Percentiles rank a stretch among this genome's conserved stretches.
These are phyloP conservation scores for Python bivittatus DNA, from an alignment of 2,113 vertebrate genomes.

Conservation along the genomic window DNA sequence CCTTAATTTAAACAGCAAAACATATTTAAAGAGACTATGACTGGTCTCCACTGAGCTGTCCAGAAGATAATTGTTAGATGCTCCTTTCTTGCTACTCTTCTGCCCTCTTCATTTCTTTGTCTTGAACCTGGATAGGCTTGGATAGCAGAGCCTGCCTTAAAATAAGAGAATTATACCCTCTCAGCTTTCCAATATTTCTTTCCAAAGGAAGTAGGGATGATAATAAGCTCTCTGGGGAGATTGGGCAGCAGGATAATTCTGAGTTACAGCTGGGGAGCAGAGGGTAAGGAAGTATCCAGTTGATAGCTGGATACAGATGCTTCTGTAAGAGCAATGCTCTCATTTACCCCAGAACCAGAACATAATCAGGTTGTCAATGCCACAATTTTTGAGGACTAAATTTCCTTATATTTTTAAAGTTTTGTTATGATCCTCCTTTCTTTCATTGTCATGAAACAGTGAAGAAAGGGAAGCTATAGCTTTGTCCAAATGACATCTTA, in stretches of 20 bases:
- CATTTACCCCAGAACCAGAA: neutral
- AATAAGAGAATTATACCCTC: neutral
- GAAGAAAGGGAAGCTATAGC: neutral
- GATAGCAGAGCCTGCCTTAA: neutral
- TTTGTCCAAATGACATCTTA: neutral
- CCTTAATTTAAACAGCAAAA: neutral
- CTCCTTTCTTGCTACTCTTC: neutral
- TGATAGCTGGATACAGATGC: neutral
- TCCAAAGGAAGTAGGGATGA: neutral
- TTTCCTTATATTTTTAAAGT: too few species aligned
- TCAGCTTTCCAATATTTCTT: neutral
- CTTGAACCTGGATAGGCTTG: neutral
- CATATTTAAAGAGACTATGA: neutral
- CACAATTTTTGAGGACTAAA: neutral
- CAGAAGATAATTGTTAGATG: neutral
- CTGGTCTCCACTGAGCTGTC: neutral
- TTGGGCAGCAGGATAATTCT: neutral
- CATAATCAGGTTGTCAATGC: neutral
- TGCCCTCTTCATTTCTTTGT: neutral
- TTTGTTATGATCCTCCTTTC: neutral
- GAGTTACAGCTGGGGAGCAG: neutral
- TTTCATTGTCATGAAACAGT: neutral
- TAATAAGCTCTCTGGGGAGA: neutral
- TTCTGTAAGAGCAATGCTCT: neutral
- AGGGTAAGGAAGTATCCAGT: neutral